phyloP scores from a whole-genome alignment of 2,797 vertebrate genomes.

The Sebastiscus albofasciatus region DNA sequence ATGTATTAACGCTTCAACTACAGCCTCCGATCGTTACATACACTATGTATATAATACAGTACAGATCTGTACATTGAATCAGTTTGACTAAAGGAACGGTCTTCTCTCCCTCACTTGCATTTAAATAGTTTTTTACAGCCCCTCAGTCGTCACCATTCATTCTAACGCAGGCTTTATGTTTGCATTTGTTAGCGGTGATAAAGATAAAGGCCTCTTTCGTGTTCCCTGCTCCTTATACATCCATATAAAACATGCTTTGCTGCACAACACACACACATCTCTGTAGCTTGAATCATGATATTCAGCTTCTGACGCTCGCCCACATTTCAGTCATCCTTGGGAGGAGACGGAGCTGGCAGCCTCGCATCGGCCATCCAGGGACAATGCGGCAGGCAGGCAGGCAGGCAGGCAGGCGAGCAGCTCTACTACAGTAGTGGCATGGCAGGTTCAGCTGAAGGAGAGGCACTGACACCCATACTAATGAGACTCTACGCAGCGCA shows the following conservation, averaged over 20 bases:
- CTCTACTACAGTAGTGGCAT: constrained; percentile 76
- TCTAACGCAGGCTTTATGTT: not conserved
- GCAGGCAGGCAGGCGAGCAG: constrained; percentile 66
- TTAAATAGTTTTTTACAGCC: not conserved
- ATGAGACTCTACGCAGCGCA: constrained; percentile 71
- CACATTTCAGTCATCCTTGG: constrained; percentile 69
- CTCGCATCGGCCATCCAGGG: constrained; percentile 69
- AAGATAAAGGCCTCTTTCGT: constrained; percentile 7
- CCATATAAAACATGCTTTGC: constrained; percentile 7
- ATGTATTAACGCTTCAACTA: not conserved
- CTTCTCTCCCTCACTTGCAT: not conserved
- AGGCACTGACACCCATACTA: constrained; percentile 78
- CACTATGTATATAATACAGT: not conserved
- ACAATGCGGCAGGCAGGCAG: constrained; percentile 79
- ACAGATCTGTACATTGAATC: not conserved
- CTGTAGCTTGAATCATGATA: constrained; percentile 48
- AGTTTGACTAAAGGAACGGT: not conserved
- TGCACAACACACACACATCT: constrained; percentile 18
- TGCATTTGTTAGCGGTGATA: not conserved
- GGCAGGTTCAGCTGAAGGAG: constrained; percentile 84
- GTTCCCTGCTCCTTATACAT: not conserved
- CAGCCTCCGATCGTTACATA: not conserved
- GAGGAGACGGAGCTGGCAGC: constrained; percentile 65
- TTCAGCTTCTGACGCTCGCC: constrained; percentile 49
- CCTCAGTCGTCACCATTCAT: not conserved